These are phyloP conservation scores for Halocaridina rubra DNA, from an alignment of 2,888 invertebrate genomes.

Conservation along the genomic window DNA sequence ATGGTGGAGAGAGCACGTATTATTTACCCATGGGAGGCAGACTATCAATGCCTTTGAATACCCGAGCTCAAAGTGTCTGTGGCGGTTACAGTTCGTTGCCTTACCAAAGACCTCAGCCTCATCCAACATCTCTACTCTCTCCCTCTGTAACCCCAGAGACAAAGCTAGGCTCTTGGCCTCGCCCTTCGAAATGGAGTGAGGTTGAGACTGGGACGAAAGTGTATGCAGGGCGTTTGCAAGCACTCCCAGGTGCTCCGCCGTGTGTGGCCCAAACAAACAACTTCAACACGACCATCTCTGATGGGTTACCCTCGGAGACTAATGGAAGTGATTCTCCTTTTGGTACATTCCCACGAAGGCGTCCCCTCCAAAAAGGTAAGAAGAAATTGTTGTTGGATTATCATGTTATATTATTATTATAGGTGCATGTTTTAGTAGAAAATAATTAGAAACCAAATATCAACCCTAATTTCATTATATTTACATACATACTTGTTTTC, in stretches of 20 bases:
- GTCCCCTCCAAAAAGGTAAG: conserved; percentile 49
- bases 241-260: conserved; percentile 14
- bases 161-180: conserved; percentile 36
- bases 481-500: too few relatives aligned
- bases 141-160: neutral
- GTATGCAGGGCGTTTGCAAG: neutral
- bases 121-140: neutral
- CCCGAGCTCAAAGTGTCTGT: neutral
- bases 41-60: neutral
- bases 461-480: too few relatives aligned
- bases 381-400: too few relatives aligned
- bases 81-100: neutral
- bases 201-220: neutral
- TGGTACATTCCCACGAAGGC: conserved; percentile 52
- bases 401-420: too few relatives aligned
- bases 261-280: neutral
- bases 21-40: conserved; percentile 33
- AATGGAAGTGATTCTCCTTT: conserved; percentile 40
- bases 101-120: conserved; percentile 3
- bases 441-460: too few relatives aligned
- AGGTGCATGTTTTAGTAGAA: too few relatives aligned
- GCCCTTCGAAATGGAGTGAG: conserved; percentile 20
- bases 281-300: neutral
- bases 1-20: conserved; percentile 25
- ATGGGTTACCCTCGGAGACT: conserved; percentile 1